These are phyloP conservation scores for Stictocephala bisonia DNA, from an alignment of 2,888 invertebrate species.

Conservation along the genomic window DNA sequence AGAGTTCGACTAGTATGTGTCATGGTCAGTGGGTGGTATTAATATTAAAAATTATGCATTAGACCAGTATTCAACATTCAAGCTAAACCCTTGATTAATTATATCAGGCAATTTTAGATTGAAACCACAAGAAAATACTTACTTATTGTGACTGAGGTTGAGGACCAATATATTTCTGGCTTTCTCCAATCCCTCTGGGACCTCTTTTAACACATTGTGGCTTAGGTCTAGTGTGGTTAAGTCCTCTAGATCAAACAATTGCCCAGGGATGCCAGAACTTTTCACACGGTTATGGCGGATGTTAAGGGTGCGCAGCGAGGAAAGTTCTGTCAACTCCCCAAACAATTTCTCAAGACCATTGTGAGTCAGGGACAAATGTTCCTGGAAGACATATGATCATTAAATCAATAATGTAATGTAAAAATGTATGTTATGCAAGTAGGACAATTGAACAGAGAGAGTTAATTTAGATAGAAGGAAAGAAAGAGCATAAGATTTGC, in stretches of 20 bases:
- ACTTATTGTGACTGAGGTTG: slow-evolving; percentile 96
- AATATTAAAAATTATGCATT: too few species aligned
- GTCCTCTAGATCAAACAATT: slow-evolving; percentile 93
- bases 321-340: slow-evolving; percentile 90
- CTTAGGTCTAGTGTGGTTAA: slow-evolving; percentile 96
- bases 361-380: slow-evolving; percentile 91
- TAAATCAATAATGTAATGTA: too few species aligned
- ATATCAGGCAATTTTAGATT: too few species aligned
- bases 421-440: too few species aligned
- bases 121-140: slow-evolving; percentile 67
- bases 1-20: too few species aligned
- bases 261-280: slow-evolving; percentile 92
- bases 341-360: slow-evolving; percentile 93
- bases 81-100: too few species aligned
- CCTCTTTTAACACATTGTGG: slow-evolving; percentile 92
- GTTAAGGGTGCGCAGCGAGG: slow-evolving; percentile 91
- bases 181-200: slow-evolving; percentile 95
- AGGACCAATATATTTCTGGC: slow-evolving; percentile 94
- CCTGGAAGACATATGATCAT: slow-evolving; percentile 71
- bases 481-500: not conserved
- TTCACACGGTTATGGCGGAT: slow-evolving; percentile 94
- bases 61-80: too few species aligned
- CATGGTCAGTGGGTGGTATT: too few species aligned
- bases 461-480: not conserved
- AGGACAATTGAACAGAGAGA: not conserved